Percentiles rank a stretch among this genome's conserved stretches.
These are phyloP conservation scores for Anthonomus grandis DNA, from an alignment of 1,140 invertebrate genomes.

Conservation along the genomic window DNA sequence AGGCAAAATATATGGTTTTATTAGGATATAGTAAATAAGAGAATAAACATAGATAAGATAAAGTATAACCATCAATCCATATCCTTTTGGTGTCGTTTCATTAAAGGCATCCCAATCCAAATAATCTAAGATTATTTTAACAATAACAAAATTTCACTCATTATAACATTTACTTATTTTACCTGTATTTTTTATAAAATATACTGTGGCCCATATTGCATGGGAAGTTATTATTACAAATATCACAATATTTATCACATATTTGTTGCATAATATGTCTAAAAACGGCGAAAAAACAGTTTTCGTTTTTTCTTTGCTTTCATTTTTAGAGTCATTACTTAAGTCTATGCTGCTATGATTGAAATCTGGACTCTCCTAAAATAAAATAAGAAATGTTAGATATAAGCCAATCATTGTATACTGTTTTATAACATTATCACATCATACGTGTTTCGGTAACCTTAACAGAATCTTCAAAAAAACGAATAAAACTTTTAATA, in stretches of 20 bases:
- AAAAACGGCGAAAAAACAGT: too few relatives aligned
- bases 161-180: neutral
- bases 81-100: constrained; percentile 62
- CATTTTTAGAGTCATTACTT: neutral
- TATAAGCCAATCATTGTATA: too few relatives aligned
- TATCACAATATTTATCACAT: constrained; percentile 14
- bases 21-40: constrained; percentile 62
- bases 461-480: too few relatives aligned
- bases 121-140: constrained; percentile 35
- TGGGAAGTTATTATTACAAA: constrained; percentile 26
- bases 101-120: constrained; percentile 33
- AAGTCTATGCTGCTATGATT: constrained; percentile 9
- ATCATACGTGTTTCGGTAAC: too few relatives aligned
- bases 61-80: constrained; percentile 70
- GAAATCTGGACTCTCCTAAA: constrained; percentile 3
- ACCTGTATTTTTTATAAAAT: constrained; percentile 34
- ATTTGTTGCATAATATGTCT: neutral
- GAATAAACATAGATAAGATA: constrained; percentile 60
- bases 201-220: constrained; percentile 33
- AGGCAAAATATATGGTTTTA: constrained; percentile 59
- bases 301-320: neutral
- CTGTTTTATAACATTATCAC: too few relatives aligned
- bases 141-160: neutral
- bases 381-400: too few relatives aligned
- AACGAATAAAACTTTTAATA: too few relatives aligned